Percentiles rank a stretch among this genome's conserved stretches.
Evolutionary conservation across 1,140 invertebrate species (phyloP).

Genomic region (Aplysia californica): DNA sequence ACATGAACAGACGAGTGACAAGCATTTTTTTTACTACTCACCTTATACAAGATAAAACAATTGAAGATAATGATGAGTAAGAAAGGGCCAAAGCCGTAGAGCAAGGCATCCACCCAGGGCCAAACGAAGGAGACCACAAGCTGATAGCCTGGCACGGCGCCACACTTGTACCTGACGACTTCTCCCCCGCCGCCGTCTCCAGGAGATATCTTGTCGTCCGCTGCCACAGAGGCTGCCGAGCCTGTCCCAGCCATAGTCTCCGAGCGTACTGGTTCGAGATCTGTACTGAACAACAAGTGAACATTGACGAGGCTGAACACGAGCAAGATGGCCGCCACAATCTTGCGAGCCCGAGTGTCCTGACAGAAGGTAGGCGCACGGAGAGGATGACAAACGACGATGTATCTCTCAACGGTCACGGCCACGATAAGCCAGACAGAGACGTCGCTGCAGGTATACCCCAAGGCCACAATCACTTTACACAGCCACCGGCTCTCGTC

Average conservation of each 20-base stretch:
- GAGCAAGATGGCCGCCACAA: conserved; percentile 32
- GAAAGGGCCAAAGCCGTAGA: conserved; percentile 62
- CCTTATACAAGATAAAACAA: conserved; percentile 47
- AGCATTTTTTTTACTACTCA: too few relatives aligned
- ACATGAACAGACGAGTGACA: too few relatives aligned
- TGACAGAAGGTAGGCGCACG: conserved; percentile 55
- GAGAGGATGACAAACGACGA: conserved; percentile 60
- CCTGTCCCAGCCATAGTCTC: too few relatives aligned
- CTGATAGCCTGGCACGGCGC: conserved; percentile 32
- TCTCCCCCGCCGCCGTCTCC: too few relatives aligned
- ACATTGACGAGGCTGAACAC: conserved; percentile 45
- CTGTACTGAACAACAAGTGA: conserved; percentile 59
- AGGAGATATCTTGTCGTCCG: too few relatives aligned
- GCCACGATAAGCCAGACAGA: conserved; percentile 67
- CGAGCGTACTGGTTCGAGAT: too few relatives aligned
- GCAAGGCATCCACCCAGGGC: conserved; percentile 62
- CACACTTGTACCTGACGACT: too few relatives aligned
- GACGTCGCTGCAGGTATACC: conserved; percentile 58
- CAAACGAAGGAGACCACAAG: conserved; percentile 51
- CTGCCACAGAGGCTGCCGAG: too few relatives aligned
- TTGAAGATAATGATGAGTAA: conserved; percentile 56
- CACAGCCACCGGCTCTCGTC: conserved; percentile 49
- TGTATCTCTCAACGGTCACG: conserved; percentile 60
- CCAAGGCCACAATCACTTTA: conserved; percentile 54
- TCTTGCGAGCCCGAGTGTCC: conserved; percentile 40